Evolutionary conservation across 1,140 invertebrate genomes (phyloP).

Genomic region (Bombus turneri): DNA sequence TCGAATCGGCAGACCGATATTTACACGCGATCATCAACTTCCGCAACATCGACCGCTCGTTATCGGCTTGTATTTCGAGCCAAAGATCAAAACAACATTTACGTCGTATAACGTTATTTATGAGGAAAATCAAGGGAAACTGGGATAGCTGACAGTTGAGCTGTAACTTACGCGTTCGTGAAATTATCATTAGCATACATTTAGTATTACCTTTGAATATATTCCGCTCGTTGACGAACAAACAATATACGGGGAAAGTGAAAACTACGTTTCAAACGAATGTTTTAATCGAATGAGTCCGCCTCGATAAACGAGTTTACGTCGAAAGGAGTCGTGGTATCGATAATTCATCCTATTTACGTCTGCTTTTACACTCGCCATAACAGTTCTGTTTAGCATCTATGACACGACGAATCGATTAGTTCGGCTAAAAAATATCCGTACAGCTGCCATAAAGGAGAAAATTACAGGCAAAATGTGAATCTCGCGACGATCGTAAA

Average conservation of each 20-base stretch:
- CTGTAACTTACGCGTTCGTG: neutral
- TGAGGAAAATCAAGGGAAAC: neutral
- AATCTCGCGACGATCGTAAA: constrained; percentile 15
- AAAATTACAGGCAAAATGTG: neutral
- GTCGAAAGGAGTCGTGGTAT: neutral
- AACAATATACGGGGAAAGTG: neutral
- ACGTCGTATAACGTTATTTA: neutral
- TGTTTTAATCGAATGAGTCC: neutral
- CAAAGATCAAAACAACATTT: neutral
- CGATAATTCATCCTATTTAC: neutral
- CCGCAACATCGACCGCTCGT: neutral
- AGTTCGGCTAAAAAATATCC: neutral
- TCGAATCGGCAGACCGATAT: neutral
- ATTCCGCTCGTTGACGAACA: neutral
- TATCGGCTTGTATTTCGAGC: neutral
- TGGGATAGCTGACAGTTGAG: neutral
- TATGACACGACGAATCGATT: neutral
- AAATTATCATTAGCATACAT: neutral
- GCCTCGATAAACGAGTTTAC: neutral
- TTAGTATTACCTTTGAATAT: neutral
- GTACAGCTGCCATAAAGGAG: neutral
- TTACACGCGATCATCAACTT: neutral
- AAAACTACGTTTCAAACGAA: neutral
- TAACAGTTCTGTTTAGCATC: neutral
- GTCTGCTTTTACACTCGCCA: neutral